Evolutionary conservation across 1,140 invertebrate species (phyloP), one percentile per base, ranked within the genome.

Genomic region (Dendrolimus kikuchii): DNA sequence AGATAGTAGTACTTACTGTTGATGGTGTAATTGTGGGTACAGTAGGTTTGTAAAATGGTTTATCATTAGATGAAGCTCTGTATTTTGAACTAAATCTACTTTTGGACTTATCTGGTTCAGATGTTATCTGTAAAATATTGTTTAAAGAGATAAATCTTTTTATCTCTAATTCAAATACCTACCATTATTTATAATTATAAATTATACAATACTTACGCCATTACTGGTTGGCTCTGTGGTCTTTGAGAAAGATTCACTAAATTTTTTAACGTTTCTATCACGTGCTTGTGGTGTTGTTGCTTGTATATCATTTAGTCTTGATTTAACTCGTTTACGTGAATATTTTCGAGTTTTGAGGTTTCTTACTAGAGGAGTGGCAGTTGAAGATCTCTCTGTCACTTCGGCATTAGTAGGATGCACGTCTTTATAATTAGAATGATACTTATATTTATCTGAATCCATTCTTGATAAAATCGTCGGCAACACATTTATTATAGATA

Each of bases 1-100:
- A 23, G 23, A 23, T 23, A 23, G 23, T 23, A 23, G 67, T 83
- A 81, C 87, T 88, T 84, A 88, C 87, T 80, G 80, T 81, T 68
- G 87, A 82, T 60, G 86, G 61, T 69, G 84, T 88, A 36, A 88
- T 74, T 57, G 84, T 75, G 9, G 87, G 87, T 63, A 88, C 82
- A 62, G 87, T 88, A 46, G 87, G 72, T 75, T 82, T 82, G 61
- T 88, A 88, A 74, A 77, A 78, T 53, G 84, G 77, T 71, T 77
- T 86, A 57, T 86, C 75, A 38, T 80, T 49, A 63, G 76, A 71
- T 50, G 83, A 79, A 49, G 74, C 78, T 75, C 84, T 68, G 66
- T 87, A 88, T 71, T 87, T 87, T 51, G 87, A 86, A 66, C 87
- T 88, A 72, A 81, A 88, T 61, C 82, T 81, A 62, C 78, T 74